Evolutionary conservation across 2,113 vertebrate genomes (phyloP).

Genomic region (Aix galericulata): DNA sequence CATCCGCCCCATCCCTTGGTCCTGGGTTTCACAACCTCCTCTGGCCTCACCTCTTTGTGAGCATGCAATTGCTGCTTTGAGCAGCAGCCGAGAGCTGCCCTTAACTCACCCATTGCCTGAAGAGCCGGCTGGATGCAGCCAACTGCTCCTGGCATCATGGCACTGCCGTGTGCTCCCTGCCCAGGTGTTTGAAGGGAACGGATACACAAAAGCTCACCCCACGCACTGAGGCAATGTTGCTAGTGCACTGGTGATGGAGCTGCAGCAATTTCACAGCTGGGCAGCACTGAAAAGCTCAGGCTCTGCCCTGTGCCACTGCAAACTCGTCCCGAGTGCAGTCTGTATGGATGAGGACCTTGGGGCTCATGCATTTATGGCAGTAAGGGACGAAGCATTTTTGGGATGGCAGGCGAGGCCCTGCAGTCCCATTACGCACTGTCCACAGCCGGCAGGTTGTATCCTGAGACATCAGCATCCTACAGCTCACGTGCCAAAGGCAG

Average conservation of each 20-base stretch:
- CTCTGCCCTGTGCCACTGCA: background rate
- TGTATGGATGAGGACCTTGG: background rate
- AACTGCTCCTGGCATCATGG: rapidly evolving
- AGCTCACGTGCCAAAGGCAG: background rate
- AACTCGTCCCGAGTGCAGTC: background rate
- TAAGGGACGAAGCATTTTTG: background rate
- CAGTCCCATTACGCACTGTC: background rate
- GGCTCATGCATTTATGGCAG: background rate
- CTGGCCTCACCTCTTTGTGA: rapidly evolving
- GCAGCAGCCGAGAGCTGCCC: background rate
- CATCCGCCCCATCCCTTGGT: background rate
- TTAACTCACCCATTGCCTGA: background rate
- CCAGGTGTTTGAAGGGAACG: rapidly evolving
- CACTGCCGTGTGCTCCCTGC: rapidly evolving
- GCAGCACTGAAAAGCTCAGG: rapidly evolving
- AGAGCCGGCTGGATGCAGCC: rapidly evolving
- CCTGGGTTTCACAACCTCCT: background rate
- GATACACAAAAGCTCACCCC: background rate
- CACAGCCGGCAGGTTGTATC: background rate
- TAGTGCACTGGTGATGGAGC: rapidly evolving
- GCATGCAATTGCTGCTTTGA: background rate
- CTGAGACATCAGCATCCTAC: rapidly evolving
- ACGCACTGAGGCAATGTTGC: rapidly evolving
- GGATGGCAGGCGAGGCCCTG: rapidly evolving
- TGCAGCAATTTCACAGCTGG: background rate